phyloP scores from a whole-genome alignment of 1,140 invertebrate genomes.

The Neotoxoptera formosana region DNA sequence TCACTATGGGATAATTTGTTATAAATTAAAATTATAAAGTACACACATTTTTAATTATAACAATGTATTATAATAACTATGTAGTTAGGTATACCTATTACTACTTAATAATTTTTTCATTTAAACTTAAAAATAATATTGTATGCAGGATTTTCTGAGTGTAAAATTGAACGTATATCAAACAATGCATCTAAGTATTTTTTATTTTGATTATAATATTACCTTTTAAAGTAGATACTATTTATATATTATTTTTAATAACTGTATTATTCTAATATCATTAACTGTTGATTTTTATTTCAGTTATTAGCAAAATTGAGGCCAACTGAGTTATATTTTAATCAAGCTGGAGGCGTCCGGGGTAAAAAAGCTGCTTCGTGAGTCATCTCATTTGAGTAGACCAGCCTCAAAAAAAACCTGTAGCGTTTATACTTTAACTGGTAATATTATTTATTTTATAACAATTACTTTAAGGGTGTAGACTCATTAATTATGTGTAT shows the following conservation, averaged over 20 bases:
- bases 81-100: background rate
- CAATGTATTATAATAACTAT: background rate
- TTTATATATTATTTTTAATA: background rate
- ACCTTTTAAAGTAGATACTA: background rate
- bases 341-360: slow-evolving; percentile 56
- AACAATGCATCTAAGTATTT: background rate
- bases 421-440: slow-evolving; percentile 54
- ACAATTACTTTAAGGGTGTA: background rate
- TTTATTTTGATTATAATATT: background rate
- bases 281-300: background rate
- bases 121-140: background rate
- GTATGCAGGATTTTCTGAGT: background rate
- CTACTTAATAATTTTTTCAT: background rate
- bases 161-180: background rate
- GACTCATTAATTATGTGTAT: background rate
- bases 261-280: background rate
- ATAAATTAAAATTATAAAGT: background rate
- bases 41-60: background rate
- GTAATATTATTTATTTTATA: slow-evolving; percentile 40
- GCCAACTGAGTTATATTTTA: slow-evolving; percentile 47
- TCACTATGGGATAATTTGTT: background rate
- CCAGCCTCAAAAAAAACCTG: slow-evolving; percentile 39
- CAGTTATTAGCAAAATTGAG: slow-evolving; percentile 44
- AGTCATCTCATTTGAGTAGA: slow-evolving; percentile 56
- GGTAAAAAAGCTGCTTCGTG: slow-evolving; percentile 50